Percentiles rank a stretch among this genome's conserved stretches.
phyloP scores from a whole-genome alignment of 2,113 vertebrate species.

The Tenrec ecaudatus region DNA sequence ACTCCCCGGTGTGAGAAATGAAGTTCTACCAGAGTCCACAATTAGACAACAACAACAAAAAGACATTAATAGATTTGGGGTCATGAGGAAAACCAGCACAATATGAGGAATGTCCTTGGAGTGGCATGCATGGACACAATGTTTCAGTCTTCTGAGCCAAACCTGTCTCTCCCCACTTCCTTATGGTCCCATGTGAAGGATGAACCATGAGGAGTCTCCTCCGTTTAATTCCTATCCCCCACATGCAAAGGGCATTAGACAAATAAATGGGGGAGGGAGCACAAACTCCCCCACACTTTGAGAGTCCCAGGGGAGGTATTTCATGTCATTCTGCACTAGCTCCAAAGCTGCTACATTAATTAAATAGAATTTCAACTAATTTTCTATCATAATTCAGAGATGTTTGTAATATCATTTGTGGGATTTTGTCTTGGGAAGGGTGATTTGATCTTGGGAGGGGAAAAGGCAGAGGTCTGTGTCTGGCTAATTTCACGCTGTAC shows the following conservation, averaged over 20 bases:
- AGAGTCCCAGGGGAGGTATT: background rate
- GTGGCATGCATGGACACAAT: slow-evolving; percentile 13
- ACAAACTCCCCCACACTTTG: background rate
- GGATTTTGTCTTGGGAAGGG: background rate
- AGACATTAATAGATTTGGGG: slow-evolving; percentile 47
- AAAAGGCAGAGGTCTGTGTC: background rate
- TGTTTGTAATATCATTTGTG: background rate
- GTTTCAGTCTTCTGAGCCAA: slow-evolving; percentile 13
- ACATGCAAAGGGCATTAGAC: background rate
- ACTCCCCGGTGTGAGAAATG: slow-evolving; percentile 14
- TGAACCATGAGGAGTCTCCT: slow-evolving; percentile 10
- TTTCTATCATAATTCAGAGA: slow-evolving; percentile 45
- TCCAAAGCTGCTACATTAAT: background rate
- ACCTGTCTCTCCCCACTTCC: slow-evolving; percentile 2
- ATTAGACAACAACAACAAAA: background rate
- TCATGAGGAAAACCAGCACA: background rate
- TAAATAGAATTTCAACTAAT: slow-evolving; percentile 27
- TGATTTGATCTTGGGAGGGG: background rate
- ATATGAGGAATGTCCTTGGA: background rate
- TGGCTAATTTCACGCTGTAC: background rate
- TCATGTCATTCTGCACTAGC: background rate
- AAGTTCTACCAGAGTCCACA: slow-evolving; percentile 20
- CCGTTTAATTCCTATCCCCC: background rate
- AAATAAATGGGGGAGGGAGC: background rate
- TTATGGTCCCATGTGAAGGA: background rate